Conservation (phyloP, 2,113 vertebrate genomes). For the Equus przewalskii region DNA sequence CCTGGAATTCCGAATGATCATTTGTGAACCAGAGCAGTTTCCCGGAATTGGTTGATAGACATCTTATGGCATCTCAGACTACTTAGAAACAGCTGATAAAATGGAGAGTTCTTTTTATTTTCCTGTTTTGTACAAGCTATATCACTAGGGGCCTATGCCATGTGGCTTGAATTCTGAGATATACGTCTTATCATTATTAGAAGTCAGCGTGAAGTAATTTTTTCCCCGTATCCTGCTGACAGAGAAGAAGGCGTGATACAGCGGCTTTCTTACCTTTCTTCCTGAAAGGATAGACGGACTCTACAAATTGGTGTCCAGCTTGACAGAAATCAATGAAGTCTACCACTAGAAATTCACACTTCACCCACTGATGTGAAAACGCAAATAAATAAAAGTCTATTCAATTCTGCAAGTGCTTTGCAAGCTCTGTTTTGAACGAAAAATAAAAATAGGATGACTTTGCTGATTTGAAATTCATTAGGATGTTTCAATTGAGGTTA, state of each 20-base stretch:
- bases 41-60: not conserved
- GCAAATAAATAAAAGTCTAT: conserved; percentile 72
- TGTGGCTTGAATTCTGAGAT: not conserved
- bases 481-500: not conserved
- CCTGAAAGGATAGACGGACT: conserved; percentile 37
- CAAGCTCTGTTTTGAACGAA: conserved; percentile 48
- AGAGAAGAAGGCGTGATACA: not conserved
- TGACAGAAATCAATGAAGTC: conserved; percentile 73
- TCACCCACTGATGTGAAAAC: conserved; percentile 52
- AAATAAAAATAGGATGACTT: conserved; percentile 58
- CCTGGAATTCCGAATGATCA: not conserved
- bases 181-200: conserved; percentile 25
- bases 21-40: not conserved
- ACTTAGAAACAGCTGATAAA: not conserved
- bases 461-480: conserved; percentile 57
- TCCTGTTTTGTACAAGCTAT: not conserved
- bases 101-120: not conserved
- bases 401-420: conserved; percentile 61
- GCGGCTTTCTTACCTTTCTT: conserved; percentile 26
- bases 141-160: not conserved
- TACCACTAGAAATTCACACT: conserved; percentile 64
- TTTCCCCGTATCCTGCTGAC: conserved; percentile 11
- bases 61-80: not conserved
- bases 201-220: conserved; percentile 34
- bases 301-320: conserved; percentile 48